Conservation (phyloP, 1,140 invertebrate species). For the Oscheius sp. region DNA sequence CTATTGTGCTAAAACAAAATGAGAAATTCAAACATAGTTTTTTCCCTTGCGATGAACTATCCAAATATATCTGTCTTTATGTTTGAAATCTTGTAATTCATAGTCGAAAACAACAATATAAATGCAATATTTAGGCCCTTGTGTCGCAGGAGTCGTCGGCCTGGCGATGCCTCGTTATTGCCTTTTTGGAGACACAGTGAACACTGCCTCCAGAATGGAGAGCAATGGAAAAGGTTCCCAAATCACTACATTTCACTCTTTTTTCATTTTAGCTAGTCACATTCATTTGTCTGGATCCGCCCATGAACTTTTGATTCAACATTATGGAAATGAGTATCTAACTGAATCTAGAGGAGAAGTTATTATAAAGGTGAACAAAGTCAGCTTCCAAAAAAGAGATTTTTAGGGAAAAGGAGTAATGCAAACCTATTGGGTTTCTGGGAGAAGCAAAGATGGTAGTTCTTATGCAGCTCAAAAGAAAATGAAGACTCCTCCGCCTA, state of each 20-base stretch:
- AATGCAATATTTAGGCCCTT: slow-evolving; percentile 11
- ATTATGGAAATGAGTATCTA: slow-evolving; percentile 24
- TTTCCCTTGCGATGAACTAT: neutral
- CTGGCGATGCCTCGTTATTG: slow-evolving; percentile 75
- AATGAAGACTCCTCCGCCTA: neutral
- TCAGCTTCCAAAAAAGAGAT: neutral
- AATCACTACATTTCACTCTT: neutral
- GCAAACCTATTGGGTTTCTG: slow-evolving; percentile 29
- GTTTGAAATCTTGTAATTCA: neutral
- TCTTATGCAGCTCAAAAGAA: neutral
- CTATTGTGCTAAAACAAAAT: no score
- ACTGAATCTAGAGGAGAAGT: slow-evolving; percentile 40
- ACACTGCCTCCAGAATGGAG: slow-evolving; percentile 59
- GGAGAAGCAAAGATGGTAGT: neutral
- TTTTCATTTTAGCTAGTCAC: slow-evolving; percentile 29
- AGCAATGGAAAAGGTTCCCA: slow-evolving; percentile 38
- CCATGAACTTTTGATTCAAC: slow-evolving; percentile 26
- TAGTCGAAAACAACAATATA: neutral
- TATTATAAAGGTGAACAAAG: slow-evolving; percentile 34
- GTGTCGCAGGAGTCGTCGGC: slow-evolving; percentile 77
- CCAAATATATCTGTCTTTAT: neutral
- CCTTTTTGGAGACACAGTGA: slow-evolving; percentile 74
- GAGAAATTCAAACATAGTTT: neutral
- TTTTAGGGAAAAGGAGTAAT: slow-evolving; percentile 41
- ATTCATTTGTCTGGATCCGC: slow-evolving; percentile 36